These are phyloP conservation scores for Polydrusus pterygomalis DNA, from an alignment of 2,888 invertebrate species.

Conservation along the genomic window DNA sequence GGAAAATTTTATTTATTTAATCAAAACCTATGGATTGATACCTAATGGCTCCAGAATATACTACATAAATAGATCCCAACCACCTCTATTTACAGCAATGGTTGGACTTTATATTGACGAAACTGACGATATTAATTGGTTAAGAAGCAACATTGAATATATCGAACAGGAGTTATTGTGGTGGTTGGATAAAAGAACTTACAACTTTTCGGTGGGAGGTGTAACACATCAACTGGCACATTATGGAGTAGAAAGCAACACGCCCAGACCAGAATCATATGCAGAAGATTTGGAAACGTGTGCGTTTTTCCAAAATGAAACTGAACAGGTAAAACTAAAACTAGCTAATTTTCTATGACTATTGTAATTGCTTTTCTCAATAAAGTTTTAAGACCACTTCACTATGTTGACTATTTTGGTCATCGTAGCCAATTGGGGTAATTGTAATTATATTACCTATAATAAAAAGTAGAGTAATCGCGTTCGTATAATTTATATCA, in stretches of 20 bases:
- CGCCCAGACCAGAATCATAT: constrained; percentile 85
- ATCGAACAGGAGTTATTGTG: constrained; percentile 80
- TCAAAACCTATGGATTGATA: constrained; percentile 80
- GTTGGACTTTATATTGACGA: constrained; percentile 75
- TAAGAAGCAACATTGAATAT: constrained; percentile 76
- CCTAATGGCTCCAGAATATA: constrained; percentile 88
- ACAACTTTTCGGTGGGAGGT: constrained; percentile 73
- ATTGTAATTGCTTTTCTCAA: no score
- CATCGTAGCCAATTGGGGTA: no score
- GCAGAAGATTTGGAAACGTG: constrained; percentile 77
- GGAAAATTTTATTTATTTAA: constrained; percentile 82
- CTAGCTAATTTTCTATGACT: no score
- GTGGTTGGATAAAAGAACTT: constrained; percentile 77
- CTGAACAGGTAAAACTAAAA: constrained; percentile 63
- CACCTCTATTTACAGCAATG: constrained; percentile 83
- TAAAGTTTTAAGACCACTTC: no score
- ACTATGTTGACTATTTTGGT: no score
- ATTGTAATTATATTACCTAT: no score
- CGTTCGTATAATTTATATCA: no score
- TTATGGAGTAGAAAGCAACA: constrained; percentile 77
- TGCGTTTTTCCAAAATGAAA: constrained; percentile 69
- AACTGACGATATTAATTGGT: constrained; percentile 80
- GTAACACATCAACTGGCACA: constrained; percentile 75
- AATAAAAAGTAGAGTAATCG: no score
- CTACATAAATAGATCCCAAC: constrained; percentile 83